phyloP scores from a whole-genome alignment of 37 sponge, comb jelly and placozoan genomes.

The Haliclona indistincta region DNA sequence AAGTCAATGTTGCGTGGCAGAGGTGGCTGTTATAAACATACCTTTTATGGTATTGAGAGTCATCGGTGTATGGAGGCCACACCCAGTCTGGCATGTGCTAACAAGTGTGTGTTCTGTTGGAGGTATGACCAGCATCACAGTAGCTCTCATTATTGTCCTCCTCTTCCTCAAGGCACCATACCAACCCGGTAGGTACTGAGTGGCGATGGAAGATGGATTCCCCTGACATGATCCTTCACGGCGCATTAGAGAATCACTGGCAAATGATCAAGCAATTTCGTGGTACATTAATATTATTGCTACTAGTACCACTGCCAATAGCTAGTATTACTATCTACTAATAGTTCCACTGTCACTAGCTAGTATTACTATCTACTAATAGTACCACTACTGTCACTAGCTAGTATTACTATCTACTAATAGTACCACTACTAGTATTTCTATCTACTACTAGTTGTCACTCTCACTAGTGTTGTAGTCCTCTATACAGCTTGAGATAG shows the following conservation, averaged over 20 bases:
- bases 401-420: no score
- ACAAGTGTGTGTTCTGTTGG: constrained; percentile 98
- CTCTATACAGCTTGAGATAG: constrained; percentile 20
- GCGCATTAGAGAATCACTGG: constrained; percentile 87
- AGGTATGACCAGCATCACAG: constrained; percentile 20
- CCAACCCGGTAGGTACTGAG: constrained; percentile 97
- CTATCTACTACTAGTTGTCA: no score
- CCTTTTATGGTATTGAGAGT: constrained; percentile 97
- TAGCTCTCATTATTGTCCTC: not conserved
- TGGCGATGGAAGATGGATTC: constrained; percentile 94
- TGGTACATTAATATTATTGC: constrained; percentile 47
- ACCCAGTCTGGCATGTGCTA: constrained; percentile 98
- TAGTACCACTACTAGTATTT: no score
- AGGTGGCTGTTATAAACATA: constrained; percentile 98
- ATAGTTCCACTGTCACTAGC: no score
- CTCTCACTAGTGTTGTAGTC: no score
- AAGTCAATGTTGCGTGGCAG: constrained; percentile 97
- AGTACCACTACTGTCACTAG: no score
- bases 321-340: no score
- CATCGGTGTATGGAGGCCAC: constrained; percentile 99
- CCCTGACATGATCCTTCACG: constrained; percentile 75
- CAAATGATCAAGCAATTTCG: constrained; percentile 95
- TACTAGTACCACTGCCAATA: no score
- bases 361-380: no score
- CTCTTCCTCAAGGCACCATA: constrained; percentile 75